These are phyloP conservation scores for Tridacna crocea DNA, from an alignment of 2,888 invertebrate species.

Conservation along the genomic window DNA sequence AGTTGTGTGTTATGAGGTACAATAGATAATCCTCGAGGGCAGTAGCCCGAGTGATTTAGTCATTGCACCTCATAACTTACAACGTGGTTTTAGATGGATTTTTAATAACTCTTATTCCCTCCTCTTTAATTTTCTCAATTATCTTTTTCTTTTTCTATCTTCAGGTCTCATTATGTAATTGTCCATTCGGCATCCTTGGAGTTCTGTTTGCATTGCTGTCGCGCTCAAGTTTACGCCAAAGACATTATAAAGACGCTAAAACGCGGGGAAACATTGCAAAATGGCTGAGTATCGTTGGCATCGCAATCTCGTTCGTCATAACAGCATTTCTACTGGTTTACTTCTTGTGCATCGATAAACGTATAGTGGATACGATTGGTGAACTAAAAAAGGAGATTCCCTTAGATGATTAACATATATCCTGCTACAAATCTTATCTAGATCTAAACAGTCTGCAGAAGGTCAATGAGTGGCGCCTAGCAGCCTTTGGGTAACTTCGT, in stretches of 20 bases:
- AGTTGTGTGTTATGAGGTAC: too few relatives aligned
- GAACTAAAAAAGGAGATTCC: slow-evolving; percentile 27
- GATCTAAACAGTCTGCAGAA: too few relatives aligned
- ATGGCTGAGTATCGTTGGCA: slow-evolving; percentile 59
- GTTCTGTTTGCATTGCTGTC: slow-evolving; percentile 54
- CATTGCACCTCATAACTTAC: too few relatives aligned
- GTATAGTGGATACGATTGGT: slow-evolving; percentile 52
- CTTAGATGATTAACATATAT: not conserved
- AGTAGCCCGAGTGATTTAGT: too few relatives aligned
- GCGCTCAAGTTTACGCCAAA: slow-evolving; percentile 32
- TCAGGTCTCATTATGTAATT: slow-evolving; percentile 46
- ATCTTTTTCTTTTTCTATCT: not conserved
- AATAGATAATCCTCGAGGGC: too few relatives aligned
- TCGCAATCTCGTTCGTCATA: slow-evolving; percentile 50
- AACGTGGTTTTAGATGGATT: too few relatives aligned
- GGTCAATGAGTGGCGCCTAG: too few relatives aligned
- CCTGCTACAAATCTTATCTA: too few relatives aligned
- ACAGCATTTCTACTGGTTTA: slow-evolving; percentile 56
- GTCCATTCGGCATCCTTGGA: slow-evolving; percentile 53
- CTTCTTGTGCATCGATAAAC: slow-evolving; percentile 52
- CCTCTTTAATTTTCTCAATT: too few relatives aligned
- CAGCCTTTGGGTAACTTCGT: too few relatives aligned
- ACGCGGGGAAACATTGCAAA: slow-evolving; percentile 54
- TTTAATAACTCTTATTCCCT: too few relatives aligned
- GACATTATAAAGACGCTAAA: slow-evolving; percentile 46